phyloP scores from a whole-genome alignment of 1,140 invertebrate genomes.

The Holcopasites calliopsidis region DNA sequence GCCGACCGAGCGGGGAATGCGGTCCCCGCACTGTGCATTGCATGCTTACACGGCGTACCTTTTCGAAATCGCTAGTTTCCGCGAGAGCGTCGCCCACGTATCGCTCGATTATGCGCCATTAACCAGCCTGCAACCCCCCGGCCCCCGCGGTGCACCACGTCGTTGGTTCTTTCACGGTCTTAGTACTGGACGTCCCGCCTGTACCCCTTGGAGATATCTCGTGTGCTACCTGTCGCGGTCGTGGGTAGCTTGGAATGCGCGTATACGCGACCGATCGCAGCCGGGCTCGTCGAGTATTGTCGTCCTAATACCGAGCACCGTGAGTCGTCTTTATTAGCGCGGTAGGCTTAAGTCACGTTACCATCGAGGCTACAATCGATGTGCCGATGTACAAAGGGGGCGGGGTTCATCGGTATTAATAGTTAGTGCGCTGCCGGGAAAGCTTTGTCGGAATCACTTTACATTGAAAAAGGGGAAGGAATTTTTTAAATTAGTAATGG shows the following conservation, averaged over 20 bases:
- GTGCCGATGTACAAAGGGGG: no score
- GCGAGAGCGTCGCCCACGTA: slow-evolving; percentile 34
- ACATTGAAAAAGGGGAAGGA: no score
- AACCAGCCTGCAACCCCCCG: neutral
- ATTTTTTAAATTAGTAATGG: no score
- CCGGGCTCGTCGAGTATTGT: slow-evolving; percentile 42
- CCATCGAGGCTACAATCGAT: neutral
- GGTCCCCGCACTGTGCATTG: neutral
- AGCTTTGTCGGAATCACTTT: no score
- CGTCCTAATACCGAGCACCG: slow-evolving; percentile 61
- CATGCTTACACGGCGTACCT: neutral
- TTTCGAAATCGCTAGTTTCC: slow-evolving; percentile 47
- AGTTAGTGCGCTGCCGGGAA: no score
- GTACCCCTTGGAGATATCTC: neutral
- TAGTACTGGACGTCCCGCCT: slow-evolving; percentile 20
- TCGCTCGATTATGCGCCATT: slow-evolving; percentile 46
- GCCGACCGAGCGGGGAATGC: slow-evolving; percentile 29
- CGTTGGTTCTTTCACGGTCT: neutral
- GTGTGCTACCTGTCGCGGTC: slow-evolving; percentile 66
- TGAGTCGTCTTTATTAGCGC: slow-evolving; percentile 51
- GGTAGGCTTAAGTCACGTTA: neutral
- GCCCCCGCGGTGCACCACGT: neutral
- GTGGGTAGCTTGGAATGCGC: slow-evolving; percentile 67
- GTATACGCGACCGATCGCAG: neutral
- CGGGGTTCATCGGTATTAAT: no score